Evolutionary conservation across 2,888 invertebrate species (phyloP), one percentile per base, ranked within the genome.

Genomic region (Agrotis segetum): DNA sequence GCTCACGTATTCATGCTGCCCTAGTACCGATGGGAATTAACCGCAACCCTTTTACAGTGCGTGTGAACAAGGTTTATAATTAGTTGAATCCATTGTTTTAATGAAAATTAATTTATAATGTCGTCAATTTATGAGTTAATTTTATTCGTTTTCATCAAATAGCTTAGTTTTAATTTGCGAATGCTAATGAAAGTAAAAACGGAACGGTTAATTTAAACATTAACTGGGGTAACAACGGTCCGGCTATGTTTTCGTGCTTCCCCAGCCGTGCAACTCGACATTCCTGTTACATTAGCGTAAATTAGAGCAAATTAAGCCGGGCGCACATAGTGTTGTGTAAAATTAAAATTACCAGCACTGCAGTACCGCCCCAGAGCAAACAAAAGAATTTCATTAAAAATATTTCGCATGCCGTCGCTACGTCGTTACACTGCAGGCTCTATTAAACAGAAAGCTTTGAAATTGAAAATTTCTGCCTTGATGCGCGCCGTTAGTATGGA

Each of bases 371-470:
- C 65, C 77, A 65, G 66, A 74, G 78, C 77, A 83, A 79, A 83
- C 77, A 79, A 87, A 89, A 89, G 85, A 89, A 89, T 91, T 90
- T 92, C 84, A 90, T 89, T 91, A 87, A 88, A 89, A 91, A 90
- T 90, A 89, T 89, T 90, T 85, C 77, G 82, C 87, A 71, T 81
- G 77, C 85, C 82, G 58, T 69, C 66, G 73, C 70, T 77, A 73
- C 82, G 73, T 77, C 81, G 78, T 84, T 85, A 82, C 79, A 81
- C 79, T 74, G 82, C 82, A 76, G 70, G 83, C 86, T 81, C 78
- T 89, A 87, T 89, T 87, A 85, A 88, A 87, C 85, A 84, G 84
- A 85, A 83, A 81, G 85, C 82, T 88, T 85, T 85, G 81, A 85
- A 88, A 89, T 87, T 87, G 87, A 85, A 88, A 83, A 85, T 84